phyloP scores from a whole-genome alignment of 1,140 invertebrate species.

The Trichonephila inaurata region DNA sequence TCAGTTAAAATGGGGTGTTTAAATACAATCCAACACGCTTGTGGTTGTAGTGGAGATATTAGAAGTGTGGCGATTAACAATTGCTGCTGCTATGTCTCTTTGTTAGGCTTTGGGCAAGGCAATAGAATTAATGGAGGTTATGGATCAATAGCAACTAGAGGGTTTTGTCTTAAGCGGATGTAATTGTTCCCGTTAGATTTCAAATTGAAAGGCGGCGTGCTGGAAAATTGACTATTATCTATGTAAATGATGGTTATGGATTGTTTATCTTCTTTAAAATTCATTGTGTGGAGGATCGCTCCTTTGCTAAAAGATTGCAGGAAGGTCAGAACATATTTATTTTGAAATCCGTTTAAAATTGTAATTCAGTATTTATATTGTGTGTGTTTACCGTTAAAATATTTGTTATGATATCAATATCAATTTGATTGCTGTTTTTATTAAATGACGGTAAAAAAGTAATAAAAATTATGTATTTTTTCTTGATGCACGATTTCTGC shows the following conservation, averaged over 20 bases:
- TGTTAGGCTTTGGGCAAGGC: not conserved
- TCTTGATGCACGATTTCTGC: too few relatives aligned
- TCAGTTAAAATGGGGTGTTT: slow-evolving; percentile 32
- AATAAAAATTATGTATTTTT: too few relatives aligned
- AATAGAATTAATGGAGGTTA: slow-evolving; percentile 39
- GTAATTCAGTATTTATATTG: too few relatives aligned
- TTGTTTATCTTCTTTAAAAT: slow-evolving; percentile 7
- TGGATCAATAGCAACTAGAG: not conserved
- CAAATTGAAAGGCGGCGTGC: not conserved
- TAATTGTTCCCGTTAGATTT: not conserved
- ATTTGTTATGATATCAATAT: too few relatives aligned
- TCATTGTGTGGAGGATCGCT: not conserved
- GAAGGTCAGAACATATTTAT: not conserved
- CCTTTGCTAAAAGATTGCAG: not conserved
- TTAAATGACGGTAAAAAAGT: too few relatives aligned
- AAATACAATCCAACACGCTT: slow-evolving; percentile 24
- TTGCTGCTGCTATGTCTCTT: not conserved
- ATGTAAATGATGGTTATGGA: slow-evolving; percentile 9
- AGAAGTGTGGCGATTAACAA: not conserved
- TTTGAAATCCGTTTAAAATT: too few relatives aligned
- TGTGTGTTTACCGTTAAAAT: too few relatives aligned
- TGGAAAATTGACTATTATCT: not conserved
- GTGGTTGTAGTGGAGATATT: not conserved
- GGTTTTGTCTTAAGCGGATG: slow-evolving; percentile 8
- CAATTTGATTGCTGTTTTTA: too few relatives aligned